Evolutionary conservation across 1,140 invertebrate genomes (phyloP), one percentile per base, ranked within the genome.

Genomic region (Saccostrea echinata): DNA sequence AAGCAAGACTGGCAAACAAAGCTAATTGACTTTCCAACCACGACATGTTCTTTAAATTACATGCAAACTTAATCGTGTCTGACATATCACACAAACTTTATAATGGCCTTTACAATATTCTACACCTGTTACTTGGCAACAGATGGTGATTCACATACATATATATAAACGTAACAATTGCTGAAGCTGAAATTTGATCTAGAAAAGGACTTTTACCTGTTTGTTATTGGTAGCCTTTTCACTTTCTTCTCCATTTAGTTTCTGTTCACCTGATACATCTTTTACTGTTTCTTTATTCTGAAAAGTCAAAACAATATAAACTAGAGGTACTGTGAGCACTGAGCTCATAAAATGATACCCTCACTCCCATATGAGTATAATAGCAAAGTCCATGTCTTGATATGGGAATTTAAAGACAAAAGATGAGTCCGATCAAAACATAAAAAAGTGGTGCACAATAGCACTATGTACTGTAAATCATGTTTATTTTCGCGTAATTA

Each of bases 51-150:
- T 33, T 24, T 16, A 76, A 76, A 76, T 61, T 76, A 76, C 24
- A 3, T 30, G 30, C 27, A 76, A 16, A 24, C 21, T n/a, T 21
- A 2, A 21, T 24, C 57, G 21, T 21, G 57, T 76, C 68, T 76
- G 68, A 33, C 27, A 30, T 30, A 27, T 16, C 13, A 76, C 68
- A 76, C 30, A 27, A 30, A 24, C 68, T 30, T 64, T 12, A 16
- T 76, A 30, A 76, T 30, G 27, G 27, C 68, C 55, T 57, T 16
- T 16, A 76, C 68, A 12, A 30, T 30, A 27, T 12, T 76, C 27
- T 3, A 12, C 68, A 76, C 30, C 68, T 76, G 68, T 76, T 76
- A 76, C 68, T 76, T 13, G 4, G 68, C 68, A 76, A 76, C 68
- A 76, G 68, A 33, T 76, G 68, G 68, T 61, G 55, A 61, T 21